Evolutionary conservation across 1,140 invertebrate genomes (phyloP), one percentile per base, ranked within the genome.

Genomic region (Scylla paramamosain): DNA sequence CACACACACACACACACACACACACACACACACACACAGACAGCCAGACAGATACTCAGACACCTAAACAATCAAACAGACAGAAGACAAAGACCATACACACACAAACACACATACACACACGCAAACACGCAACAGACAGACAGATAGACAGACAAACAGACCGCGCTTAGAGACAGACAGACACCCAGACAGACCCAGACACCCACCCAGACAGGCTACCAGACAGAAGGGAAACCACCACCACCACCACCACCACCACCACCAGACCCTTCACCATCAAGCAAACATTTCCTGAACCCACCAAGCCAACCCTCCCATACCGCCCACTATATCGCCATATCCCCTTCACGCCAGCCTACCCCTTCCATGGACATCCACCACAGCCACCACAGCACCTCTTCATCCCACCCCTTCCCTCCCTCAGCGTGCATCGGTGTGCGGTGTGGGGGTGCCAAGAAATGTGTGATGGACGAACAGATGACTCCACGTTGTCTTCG

Each of bases 391-490:
- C 39, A 39, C 39, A 59, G 20, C 12, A 12, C 52, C 52, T 20
- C 52, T 8, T 20, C 10, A 59, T 12, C 52, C 2, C 52, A 12
- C 3, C 52, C 20, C 67, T n/a, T 77, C 67, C 25, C 25, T 77
- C 20, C 48, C 29, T 4, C 88, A 95, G 94, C 94, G n/a, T 95
- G 94, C 84, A 92, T 48, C 29, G 94, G 94, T 7, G 82, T 95
- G 82, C 90, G 94, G 4, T 95, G 94, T 28, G 39, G 91, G 6
- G 91, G 29, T 0, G 91, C 20, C 10, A 95, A 93, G 94, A 92
- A 88, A 46, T 95, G 94, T 32, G 94, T 95, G 29, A 25, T 95
- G 83, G 94, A 95, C 91, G 94, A 95, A n/a, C 94, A 95, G 84
- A 87, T 95, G 94, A 95, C 48, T 48, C 94, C 94, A 0, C 28